phyloP scores from a whole-genome alignment of 1,140 invertebrate genomes.

The Microvelia longipes region DNA sequence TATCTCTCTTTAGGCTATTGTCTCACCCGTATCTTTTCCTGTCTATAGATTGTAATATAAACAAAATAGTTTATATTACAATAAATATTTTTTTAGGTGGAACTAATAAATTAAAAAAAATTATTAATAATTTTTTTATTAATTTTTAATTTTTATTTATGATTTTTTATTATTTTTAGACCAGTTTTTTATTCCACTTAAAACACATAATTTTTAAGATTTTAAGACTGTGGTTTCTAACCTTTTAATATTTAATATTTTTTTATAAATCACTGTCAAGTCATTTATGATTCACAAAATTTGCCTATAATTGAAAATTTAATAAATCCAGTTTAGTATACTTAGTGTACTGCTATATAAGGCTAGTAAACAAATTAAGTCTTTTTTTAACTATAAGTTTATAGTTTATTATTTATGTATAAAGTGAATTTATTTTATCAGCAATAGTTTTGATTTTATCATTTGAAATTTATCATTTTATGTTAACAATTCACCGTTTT shows the following conservation, averaged over 20 bases:
- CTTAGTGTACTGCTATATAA: too few species aligned
- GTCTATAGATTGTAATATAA: not conserved
- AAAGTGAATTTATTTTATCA: not conserved
- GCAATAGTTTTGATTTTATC: not conserved
- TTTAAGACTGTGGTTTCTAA: too few species aligned
- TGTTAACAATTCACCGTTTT: not conserved
- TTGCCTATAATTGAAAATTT: too few species aligned
- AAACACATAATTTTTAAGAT: too few species aligned
- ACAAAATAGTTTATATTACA: not conserved
- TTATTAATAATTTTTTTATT: not conserved
- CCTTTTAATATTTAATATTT: too few species aligned
- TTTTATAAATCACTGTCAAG: too few species aligned
- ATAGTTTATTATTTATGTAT: not conserved
- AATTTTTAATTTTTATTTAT: too few species aligned
- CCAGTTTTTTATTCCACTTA: too few species aligned
- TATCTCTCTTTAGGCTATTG: not conserved
- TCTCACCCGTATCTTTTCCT: not conserved
- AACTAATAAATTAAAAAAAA: not conserved
- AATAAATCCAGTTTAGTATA: too few species aligned
- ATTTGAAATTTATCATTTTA: not conserved
- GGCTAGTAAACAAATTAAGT: too few species aligned
- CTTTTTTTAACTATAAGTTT: not conserved
- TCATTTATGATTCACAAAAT: too few species aligned
- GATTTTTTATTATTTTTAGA: too few species aligned
- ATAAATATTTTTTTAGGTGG: not conserved